Evolutionary conservation across 2,113 vertebrate genomes (phyloP), one percentile per base, ranked within the genome.

Genomic region (Lagopus leucura): DNA sequence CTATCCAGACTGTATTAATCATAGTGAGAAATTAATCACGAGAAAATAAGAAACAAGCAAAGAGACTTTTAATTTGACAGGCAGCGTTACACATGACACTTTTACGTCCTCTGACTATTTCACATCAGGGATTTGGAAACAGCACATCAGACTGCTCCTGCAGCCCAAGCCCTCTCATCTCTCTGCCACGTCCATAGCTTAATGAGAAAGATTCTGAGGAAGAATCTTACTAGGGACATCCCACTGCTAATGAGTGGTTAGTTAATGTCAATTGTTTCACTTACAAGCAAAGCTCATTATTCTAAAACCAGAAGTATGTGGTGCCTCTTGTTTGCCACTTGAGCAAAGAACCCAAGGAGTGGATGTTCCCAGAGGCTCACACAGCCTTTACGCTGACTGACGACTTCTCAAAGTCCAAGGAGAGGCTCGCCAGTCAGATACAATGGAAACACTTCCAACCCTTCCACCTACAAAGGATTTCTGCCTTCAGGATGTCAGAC

Each of bases 31-130:
- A 77, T 72, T 36, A 86, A 81, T 57, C 52, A 75, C 18, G 61
- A 66, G 34, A 77, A 80, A 67, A 30, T 42, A 45, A 69, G 57
- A 65, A 65, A 63, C 52, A 30, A 11, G 21, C 40, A n/a, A 52
- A 34, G 77, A n/a, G 32, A 78, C 55, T 92, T 65, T 90, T 82
- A 88, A 78, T 50, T 86, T 78, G 87, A 83, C 52, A 91, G 25
- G 52, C 22, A 64, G 75, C 84, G 45, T 1, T 86, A 58, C 57
- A 66, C 24, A 34, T 4, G 22, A 66, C 47, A 74, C 52, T 81
- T 61, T 14, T 38, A 57, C 0, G 1, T 63, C 55, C 43, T 54
- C 42, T 19, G 73, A 72, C 61, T 65, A 72, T 63, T 82, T 82
- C 60, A 43, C 65, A 48, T 0, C 25, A 54, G 65, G 40, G 60